Evolutionary conservation across 2,113 vertebrate genomes (phyloP).

Genomic region (Sebastes schlegelii): DNA sequence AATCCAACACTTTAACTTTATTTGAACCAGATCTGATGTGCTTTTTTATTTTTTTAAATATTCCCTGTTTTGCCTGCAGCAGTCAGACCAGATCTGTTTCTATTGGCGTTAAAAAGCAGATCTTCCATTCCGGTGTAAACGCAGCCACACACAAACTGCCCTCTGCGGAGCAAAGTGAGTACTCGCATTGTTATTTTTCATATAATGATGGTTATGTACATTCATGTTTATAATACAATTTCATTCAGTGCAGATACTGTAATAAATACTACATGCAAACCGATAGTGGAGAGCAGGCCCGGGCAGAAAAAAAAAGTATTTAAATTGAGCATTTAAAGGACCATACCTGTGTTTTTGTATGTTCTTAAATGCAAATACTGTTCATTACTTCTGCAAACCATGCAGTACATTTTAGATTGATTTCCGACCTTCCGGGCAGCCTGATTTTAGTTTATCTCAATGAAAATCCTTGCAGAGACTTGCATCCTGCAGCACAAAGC

Average conservation of each 20-base stretch:
- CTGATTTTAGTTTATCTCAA: background rate
- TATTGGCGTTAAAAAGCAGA: constrained; percentile 1
- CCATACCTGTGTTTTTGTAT: constrained; percentile 27
- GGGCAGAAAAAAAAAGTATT: constrained; percentile 33
- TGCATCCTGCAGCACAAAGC: background rate
- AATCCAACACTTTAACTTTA: constrained; percentile 13
- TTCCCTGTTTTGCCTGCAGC: constrained; percentile 53
- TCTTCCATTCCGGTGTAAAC: constrained; percentile 45
- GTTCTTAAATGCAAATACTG: constrained; percentile 26
- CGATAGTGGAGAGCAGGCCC: constrained; percentile 60
- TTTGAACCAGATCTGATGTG: constrained; percentile 54
- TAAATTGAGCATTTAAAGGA: constrained; percentile 37
- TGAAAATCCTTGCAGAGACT: constrained; percentile 1
- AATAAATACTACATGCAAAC: constrained; percentile 84
- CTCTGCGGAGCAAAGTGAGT: constrained; percentile 62
- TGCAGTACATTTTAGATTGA: background rate
- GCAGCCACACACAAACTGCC: constrained; percentile 60
- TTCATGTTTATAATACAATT: constrained; percentile 82
- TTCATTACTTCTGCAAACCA: constrained; percentile 7
- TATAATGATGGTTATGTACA: constrained; percentile 81
- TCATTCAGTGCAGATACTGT: constrained; percentile 84
- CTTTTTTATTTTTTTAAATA: constrained; percentile 10
- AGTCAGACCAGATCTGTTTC: constrained; percentile 58
- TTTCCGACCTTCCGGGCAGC: background rate
- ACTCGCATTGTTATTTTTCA: constrained; percentile 59